Evolutionary conservation across 2,113 vertebrate genomes (phyloP), one percentile per base, ranked within the genome.

Genomic region (Globicephala melas): DNA sequence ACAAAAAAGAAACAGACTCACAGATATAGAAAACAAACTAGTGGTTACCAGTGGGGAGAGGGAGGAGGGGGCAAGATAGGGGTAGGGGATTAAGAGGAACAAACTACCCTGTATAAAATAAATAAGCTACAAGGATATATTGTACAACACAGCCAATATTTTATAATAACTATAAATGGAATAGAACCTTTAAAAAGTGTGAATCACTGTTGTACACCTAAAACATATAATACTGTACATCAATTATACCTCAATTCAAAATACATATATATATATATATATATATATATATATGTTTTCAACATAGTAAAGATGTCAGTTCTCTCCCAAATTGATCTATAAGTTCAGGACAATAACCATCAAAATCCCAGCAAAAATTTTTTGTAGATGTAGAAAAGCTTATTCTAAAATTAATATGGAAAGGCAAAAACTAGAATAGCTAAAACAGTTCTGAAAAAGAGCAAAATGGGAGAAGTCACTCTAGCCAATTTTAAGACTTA

Each of bases 381-480:
- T 20, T 20, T 58, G 55, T 58, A 58, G 18, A 58, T 58, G 18
- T 58, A 58, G 55, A 58, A 58, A 58, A 58, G 6, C 55, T 58
- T 18, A 58, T 58, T 58, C 55, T 58, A 58, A 96, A 74, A 68
- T 89, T 67, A 74, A 60, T 50, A 50, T 50, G 81, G n/a, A 93
- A 84, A 41, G 38, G 60, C 58, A 82, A 76, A 47, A 85, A 86
- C 87, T 89, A 79, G n/a, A 85, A 85, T 17, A 63, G 44, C 87
- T 79, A 79, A 92, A 95, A 73, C 26, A 62, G 60, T 58, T 82
- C 33, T 25, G 65, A 81, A 77, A 89, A 96, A 92, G 60, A 91
- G 62, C 38, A 9, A 67, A 87, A 20, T 53, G 21, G 33, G 11
- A 94, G 33, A 47, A 74, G 68, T 70, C 55, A 17, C 44, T 41